Evolutionary conservation across 2,113 vertebrate genomes (phyloP), one percentile per base, ranked within the genome.

Genomic region (Megatriorchis doriae): DNA sequence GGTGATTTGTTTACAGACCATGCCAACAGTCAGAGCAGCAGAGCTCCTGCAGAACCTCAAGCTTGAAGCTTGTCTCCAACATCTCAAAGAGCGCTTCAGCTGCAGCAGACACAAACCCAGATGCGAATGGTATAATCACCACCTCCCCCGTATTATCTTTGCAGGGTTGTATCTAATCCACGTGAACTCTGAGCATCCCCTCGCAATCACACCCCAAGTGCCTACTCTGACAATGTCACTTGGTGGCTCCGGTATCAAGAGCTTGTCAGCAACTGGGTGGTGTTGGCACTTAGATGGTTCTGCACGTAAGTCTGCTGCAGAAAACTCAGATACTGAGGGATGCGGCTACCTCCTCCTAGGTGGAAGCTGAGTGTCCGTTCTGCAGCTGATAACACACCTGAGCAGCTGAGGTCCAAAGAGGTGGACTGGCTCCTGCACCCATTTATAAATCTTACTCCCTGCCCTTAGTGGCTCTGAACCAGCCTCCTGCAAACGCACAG

Each of bases 401-500:
- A 92, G 45, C 38, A 81, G 13, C 3, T 3, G 32, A 38, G 18
- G 42, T 47, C 47, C 42, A 34, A 36, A 66, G 53, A 50, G 23
- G 25, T 9, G 4, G 31, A 12, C 42, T 10, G 22, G 32, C 38
- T 86, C 20, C 25, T 45, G 67, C 14, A 66, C 22, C 1, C 15
- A 7, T 38, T 81, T 17, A 10, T 26, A 62, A 52, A 55, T 12
- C 20, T 73, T 29, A 31, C 15, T 55, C 20, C 32, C 27, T 58
- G 58, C 14, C 22, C 32, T 74, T 10, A 58, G 50, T 1, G 8
- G 29, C 80, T 74, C n/a, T 48, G 55, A 88, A 83, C 13, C 22
- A 73, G 42, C 2, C 1, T 55, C n/a, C 82, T 8, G 5, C 19
- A 61, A 83, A 62, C 0, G 2, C 71, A 42, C 0, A 7, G 40